Evolutionary conservation across 2,888 invertebrate genomes (phyloP), one percentile per base, ranked within the genome.

Genomic region (Dermolepida albohirtum): DNA sequence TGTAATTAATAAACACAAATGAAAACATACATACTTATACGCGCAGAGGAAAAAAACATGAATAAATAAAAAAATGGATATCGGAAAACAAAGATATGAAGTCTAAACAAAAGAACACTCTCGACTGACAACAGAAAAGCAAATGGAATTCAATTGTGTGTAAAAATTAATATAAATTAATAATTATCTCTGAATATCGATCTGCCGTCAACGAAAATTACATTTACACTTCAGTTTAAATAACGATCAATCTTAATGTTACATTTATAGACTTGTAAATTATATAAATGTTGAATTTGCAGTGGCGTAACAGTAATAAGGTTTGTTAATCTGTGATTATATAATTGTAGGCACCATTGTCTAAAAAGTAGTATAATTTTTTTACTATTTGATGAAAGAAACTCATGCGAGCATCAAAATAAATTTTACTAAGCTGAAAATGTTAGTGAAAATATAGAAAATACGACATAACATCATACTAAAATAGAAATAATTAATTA

Each of bases 111-210:
- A 47, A 34, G 59, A 47, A 62, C 59, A 17, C 47, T 62, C 44
- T 34, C 16, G 16, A 14, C 16, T 62, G 59, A 47, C 59, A 62
- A 47, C 44, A 8, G 34, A 62, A 17, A 29, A 62, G 59, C 34
- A 62, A 47, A 62, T 27, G 59, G 29, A 41, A 62, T 62, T 62
- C 47, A 62, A 62, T 62, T 62, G 47, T 34, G 47, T 49, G 49
- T 47, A 62, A 62, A 62, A 62, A 62, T 62, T 62, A 62, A 34
- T 62, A 62, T 47, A 62, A 47, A 62, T 62, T 62, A 62, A 62
- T 62, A 62, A 62, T 47, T 62, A 62, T 62, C 59, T 5, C 59
- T 5, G n/a, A 12, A 6, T 11, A 14, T 14, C 34, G 47, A 62
- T 47, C 59, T 29, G 34, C 47, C 44, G 59, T 62, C 59, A 62